phyloP scores from a whole-genome alignment of 2,888 invertebrate species.

The Cremastinae sp. region DNA sequence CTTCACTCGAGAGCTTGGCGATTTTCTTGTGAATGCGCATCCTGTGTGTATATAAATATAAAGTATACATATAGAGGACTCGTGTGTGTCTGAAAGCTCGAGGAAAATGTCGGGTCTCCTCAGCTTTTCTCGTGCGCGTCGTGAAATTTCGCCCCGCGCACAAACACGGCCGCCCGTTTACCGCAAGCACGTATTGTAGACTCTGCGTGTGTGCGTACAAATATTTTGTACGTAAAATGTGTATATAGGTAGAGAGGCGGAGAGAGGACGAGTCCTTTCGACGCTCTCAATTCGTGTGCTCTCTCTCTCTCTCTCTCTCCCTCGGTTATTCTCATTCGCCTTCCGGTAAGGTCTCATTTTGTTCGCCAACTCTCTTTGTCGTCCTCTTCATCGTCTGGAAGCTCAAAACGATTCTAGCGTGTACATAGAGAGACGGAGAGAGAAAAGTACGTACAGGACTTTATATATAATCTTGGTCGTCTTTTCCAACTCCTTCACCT shows the following conservation, averaged over 20 bases:
- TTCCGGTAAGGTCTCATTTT: slow-evolving; percentile 67
- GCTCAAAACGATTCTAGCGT: slow-evolving; percentile 51
- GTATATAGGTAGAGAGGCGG: too few species aligned
- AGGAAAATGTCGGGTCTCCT: slow-evolving; percentile 50
- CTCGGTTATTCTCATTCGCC: slow-evolving; percentile 62
- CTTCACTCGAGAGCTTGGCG: slow-evolving; percentile 51
- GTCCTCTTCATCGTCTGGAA: slow-evolving; percentile 53
- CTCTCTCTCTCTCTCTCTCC: slow-evolving; percentile 46
- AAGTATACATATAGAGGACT: too few species aligned
- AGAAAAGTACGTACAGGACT: not conserved
- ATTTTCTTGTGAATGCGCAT: slow-evolving; percentile 57
- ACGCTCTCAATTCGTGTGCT: slow-evolving; percentile 35
- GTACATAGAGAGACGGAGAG: slow-evolving; percentile 1
- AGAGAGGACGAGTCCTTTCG: slow-evolving; percentile 49
- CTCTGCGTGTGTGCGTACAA: too few species aligned
- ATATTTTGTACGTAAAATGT: too few species aligned
- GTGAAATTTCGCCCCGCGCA: slow-evolving; percentile 36
- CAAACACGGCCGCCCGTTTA: slow-evolving; percentile 8
- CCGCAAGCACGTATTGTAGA: too few species aligned
- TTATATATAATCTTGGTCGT: slow-evolving; percentile 37
- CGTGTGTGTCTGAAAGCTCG: slow-evolving; percentile 40
- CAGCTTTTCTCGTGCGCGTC: slow-evolving; percentile 50
- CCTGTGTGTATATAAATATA: slow-evolving; percentile 48
- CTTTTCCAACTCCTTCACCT: slow-evolving; percentile 59
- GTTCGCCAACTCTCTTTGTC: slow-evolving; percentile 58